Conservation (phyloP, 2,888 invertebrate genomes). For the Invenusta paracnida region DNA sequence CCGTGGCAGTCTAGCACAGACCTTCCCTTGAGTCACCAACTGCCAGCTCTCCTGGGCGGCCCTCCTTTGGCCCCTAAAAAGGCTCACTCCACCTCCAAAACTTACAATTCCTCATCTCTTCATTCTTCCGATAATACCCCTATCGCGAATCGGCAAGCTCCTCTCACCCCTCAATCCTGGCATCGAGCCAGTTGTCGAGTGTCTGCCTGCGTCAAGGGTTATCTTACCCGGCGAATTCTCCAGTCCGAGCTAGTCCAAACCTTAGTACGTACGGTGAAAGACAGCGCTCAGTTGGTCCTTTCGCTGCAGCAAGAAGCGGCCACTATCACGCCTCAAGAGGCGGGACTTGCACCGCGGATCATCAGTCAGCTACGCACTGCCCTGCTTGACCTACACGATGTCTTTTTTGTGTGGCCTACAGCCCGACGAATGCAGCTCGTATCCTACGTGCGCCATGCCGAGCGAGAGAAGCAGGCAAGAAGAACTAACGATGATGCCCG, state of each 20-base stretch:
- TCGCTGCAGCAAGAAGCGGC: neutral
- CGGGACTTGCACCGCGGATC: neutral
- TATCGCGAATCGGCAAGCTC: too few relatives aligned
- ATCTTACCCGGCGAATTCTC: neutral
- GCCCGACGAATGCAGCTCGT: neutral
- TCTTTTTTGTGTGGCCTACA: neutral
- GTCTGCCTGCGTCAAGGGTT: neutral
- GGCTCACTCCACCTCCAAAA: too few relatives aligned
- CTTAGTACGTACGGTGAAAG: neutral
- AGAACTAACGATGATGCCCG: too few relatives aligned
- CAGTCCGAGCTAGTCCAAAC: neutral
- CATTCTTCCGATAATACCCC: too few relatives aligned
- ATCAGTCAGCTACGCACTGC: neutral
- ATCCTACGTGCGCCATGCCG: too few relatives aligned
- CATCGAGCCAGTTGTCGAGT: neutral
- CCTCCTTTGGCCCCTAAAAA: too few relatives aligned
- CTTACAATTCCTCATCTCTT: too few relatives aligned
- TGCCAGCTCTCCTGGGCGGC: neutral
- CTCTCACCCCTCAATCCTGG: neutral
- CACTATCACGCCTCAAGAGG: neutral
- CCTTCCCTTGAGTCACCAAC: neutral
- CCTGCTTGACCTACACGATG: neutral
- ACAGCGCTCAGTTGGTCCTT: neutral
- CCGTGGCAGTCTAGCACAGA: too few relatives aligned
- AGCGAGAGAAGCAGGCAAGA: too few relatives aligned